phyloP scores from a whole-genome alignment of 2,797 vertebrate genomes.

The Hoplostethus atlanticus region DNA sequence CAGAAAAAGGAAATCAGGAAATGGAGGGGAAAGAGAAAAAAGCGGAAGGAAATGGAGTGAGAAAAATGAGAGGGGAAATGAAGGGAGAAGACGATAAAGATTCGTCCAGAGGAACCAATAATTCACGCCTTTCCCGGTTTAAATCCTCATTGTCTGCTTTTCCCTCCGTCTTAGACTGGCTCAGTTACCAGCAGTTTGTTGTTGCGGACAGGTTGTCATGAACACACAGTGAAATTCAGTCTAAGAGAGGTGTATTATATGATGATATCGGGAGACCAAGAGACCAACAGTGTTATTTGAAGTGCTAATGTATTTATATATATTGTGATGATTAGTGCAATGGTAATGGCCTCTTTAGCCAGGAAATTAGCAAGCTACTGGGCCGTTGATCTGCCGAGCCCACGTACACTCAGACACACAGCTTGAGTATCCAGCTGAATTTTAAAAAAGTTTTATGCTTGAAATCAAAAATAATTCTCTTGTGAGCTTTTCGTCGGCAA shows the following conservation, averaged over 20 bases:
- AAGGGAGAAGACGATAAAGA: constrained; percentile 33
- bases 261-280: background rate
- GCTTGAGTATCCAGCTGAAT: background rate
- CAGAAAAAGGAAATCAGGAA: constrained; percentile 22
- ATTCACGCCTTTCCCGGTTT: constrained; percentile 1
- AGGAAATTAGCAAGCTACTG: constrained; percentile 2
- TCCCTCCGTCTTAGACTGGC: background rate
- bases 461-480: background rate
- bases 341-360: background rate
- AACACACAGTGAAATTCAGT: background rate
- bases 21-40: constrained; percentile 23
- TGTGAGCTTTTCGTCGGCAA: background rate
- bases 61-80: constrained; percentile 41
- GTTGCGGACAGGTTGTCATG: constrained; percentile 8
- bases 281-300: constrained; percentile 12
- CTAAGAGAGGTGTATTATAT: background rate
- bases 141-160: background rate
- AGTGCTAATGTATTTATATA: background rate
- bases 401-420: background rate
- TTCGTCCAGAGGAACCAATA: constrained; percentile 13
- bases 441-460: background rate
- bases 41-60: constrained; percentile 3
- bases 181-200: constrained; percentile 8
- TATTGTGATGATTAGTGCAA: too few relatives aligned
- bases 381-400: background rate